phyloP scores from a whole-genome alignment of 2,888 invertebrate genomes.

The Drosophila meridionalis region DNA sequence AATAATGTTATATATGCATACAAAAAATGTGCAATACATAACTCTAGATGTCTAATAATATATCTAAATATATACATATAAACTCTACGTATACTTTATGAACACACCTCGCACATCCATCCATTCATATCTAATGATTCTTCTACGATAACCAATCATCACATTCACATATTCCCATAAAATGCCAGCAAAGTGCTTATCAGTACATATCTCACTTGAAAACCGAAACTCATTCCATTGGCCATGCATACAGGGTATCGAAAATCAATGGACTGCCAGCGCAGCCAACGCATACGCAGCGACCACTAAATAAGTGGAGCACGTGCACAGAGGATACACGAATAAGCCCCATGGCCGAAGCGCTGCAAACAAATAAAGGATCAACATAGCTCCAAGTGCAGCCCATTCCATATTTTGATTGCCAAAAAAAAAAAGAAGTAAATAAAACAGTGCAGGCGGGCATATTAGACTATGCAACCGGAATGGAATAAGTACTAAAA shows the following conservation, averaged over 20 bases:
- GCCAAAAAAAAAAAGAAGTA: not conserved
- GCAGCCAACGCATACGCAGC: constrained; percentile 27
- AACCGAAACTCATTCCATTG: not conserved
- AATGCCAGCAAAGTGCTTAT: not conserved
- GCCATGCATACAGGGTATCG: constrained; percentile 1
- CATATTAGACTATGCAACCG: not conserved
- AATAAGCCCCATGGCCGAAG: constrained; percentile 15
- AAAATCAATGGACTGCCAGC: constrained; percentile 53
- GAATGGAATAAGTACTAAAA: not conserved
- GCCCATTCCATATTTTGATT: not conserved
- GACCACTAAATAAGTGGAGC: constrained; percentile 45
- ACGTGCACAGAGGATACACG: constrained; percentile 25
- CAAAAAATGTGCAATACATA: not conserved
- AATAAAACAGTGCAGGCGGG: not conserved
- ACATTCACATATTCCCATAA: no score
- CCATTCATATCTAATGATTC: no score
- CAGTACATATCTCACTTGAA: not conserved
- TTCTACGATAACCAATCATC: no score
- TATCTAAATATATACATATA: no score
- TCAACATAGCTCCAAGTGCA: constrained; percentile 20
- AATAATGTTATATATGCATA: no score
- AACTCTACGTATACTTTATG: no score
- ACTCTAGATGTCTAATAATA: not conserved
- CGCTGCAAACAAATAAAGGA: constrained; percentile 47
- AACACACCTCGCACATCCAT: no score